phyloP scores from a whole-genome alignment of 2,888 invertebrate genomes.

The Theretra japonica region DNA sequence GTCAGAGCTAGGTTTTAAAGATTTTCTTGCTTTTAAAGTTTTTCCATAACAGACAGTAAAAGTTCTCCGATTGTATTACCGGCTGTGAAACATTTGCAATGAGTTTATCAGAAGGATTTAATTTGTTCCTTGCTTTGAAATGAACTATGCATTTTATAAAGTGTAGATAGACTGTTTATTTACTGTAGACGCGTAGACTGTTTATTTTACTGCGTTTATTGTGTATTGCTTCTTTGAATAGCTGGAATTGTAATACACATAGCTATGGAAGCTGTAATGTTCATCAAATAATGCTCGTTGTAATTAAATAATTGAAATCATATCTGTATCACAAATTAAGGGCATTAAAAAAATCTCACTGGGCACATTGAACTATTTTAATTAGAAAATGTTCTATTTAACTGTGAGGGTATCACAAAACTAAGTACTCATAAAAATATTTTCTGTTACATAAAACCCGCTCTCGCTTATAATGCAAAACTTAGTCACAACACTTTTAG shows the following conservation, averaged over 20 bases:
- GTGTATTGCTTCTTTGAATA: not conserved
- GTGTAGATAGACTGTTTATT: not conserved
- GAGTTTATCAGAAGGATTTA: conserved; percentile 14
- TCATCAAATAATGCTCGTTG: too few relatives aligned
- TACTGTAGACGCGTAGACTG: too few relatives aligned
- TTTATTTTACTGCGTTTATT: not conserved
- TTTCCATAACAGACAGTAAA: conserved; percentile 34
- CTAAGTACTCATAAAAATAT: too few relatives aligned
- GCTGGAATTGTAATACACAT: not conserved
- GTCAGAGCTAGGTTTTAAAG: conserved; percentile 42
- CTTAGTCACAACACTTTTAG: not conserved
- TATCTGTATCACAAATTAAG: too few relatives aligned
- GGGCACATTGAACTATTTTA: too few relatives aligned
- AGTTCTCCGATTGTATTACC: conserved; percentile 13
- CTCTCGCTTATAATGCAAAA: too few relatives aligned
- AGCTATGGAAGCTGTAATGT: too few relatives aligned
- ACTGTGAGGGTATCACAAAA: too few relatives aligned
- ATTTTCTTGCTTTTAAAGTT: conserved; percentile 36
- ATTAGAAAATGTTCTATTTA: too few relatives aligned
- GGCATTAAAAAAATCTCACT: too few relatives aligned
- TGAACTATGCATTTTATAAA: not conserved
- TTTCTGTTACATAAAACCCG: too few relatives aligned
- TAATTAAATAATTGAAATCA: too few relatives aligned
- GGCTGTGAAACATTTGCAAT: conserved; percentile 11
- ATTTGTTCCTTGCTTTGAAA: conserved; percentile 3